Conservation (phyloP, 2,888 invertebrate species). For the Drosophila gaucha region DNA sequence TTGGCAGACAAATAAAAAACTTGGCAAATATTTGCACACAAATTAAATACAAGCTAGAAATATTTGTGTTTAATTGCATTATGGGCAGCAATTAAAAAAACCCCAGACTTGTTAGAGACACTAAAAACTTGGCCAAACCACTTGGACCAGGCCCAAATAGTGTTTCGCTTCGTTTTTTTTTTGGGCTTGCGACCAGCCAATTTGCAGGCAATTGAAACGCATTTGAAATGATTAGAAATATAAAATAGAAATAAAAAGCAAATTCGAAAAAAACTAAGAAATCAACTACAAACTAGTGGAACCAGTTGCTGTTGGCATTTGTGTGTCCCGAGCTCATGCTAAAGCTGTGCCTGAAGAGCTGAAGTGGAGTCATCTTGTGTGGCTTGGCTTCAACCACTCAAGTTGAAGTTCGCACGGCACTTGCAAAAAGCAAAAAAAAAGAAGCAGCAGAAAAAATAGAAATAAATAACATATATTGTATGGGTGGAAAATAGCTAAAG, state of each 20-base stretch:
- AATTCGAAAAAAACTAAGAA: conserved; percentile 17
- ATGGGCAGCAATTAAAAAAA: conserved; percentile 67
- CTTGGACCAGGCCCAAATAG: conserved; percentile 41
- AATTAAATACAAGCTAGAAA: conserved; percentile 61
- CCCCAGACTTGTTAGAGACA: conserved; percentile 32
- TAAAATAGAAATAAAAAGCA: conserved; percentile 34
- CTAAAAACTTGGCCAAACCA: conserved; percentile 53
- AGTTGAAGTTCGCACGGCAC: conserved; percentile 80
- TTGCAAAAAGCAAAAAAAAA: conserved; percentile 45
- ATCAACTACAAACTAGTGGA: conserved; percentile 58
- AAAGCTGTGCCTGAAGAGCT: conserved; percentile 19
- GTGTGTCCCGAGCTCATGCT: conserved; percentile 1
- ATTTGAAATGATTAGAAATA: conserved; percentile 65
- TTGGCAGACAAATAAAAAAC: conserved; percentile 3
- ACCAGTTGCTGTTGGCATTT: conserved; percentile 56
- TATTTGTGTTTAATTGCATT: conserved; percentile 73
- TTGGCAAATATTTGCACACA: conserved; percentile 53
- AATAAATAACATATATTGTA: conserved; percentile 59
- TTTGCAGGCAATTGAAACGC: conserved; percentile 65
- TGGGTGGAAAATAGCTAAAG: conserved; percentile 51
- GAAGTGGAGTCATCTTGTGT: conserved; percentile 70
- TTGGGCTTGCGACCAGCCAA: conserved; percentile 42
- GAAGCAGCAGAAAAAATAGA: conserved; percentile 27
- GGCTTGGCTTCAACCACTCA: conserved; percentile 59
- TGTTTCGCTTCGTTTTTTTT: conserved; percentile 22